Evolutionary conservation across 2,113 vertebrate species (phyloP), one percentile per base, ranked within the genome.

Genomic region (Triplophysa rosa): DNA sequence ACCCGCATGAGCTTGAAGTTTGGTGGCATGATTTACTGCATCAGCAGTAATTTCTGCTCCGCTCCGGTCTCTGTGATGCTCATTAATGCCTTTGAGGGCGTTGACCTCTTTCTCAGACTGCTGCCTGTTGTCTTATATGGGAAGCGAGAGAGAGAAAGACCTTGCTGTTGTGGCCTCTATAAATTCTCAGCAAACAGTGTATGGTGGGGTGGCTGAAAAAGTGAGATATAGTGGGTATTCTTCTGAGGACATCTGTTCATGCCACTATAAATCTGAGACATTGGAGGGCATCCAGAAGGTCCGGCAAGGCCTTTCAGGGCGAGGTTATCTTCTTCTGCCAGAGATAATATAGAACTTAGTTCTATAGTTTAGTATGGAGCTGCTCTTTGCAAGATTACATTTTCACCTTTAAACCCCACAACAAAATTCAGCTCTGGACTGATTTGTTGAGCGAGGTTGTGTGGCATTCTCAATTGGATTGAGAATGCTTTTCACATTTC

Each of bases 291-390:
- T 49, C 72, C 59, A 45, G 47, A 49, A 29, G 23, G 59, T 59
- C 40, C 40, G 47, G 47, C 37, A 47, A 29, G 72, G 23, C 59
- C 21, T 47, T 62, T 49, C 37, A 72, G 23, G 21, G 16, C 40
- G 47, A 75, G 59, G 59, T 63, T 63, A 75, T 75, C 72, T 63
- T 49, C n/a, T 63, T 63, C 72, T 47, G 23, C 59, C 40, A 75
- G 40, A 21, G 58, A 63, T n/a, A 74, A 63, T 74, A 58, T 47
- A 74, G 19, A 21, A 74, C 12, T 61, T n/a, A n/a, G n/a, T n/a
- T n/a, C n/a, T n/a, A n/a, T n/a, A n/a, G 37, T 73, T 26, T 9
- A 11, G 54, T 23, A 72, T 72, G 58, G 21, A 72, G 54, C 69
- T 72, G 54, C 29, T n/a, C 13, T 72, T 3, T 17, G 54, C 19